Evolutionary conservation across 2,888 invertebrate species (phyloP), one percentile per base, ranked within the genome.

Genomic region (Ceramica pisi): DNA sequence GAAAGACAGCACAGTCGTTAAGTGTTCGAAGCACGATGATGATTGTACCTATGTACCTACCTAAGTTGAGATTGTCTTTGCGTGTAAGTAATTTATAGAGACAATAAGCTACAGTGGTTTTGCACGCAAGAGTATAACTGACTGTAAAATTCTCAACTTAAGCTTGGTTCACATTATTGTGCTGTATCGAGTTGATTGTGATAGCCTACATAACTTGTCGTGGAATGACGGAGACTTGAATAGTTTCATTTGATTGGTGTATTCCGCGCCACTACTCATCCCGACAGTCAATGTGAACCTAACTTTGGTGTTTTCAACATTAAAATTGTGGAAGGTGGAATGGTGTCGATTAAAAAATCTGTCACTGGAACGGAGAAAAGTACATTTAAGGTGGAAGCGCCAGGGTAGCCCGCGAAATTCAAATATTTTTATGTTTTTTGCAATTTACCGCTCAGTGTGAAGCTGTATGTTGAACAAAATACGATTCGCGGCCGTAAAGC

Each of bases 21-120:
- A 26, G 48, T 44, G 23, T 56, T 62, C 23, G 23, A 57, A 35
- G 53, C 19, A 53, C 51, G 35, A 44, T 9, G 46, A 38, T 53
- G 23, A 48, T 23, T 21, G 12, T 46, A 19, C 44, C 16, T 44
- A 10, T 41, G 8, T 57, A 61, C 10, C 26, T 57, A 61, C 10
- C 26, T 38, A 19, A 38, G 44, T 51, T 26, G 38, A 53, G 41
- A 67, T 75, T 67, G 59, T 67, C 76, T 67, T 75, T 50, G 76
- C 81, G 76, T 77, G 77, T 48, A 48, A 55, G 26, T 67, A 80
- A 80, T 63, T 67, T 75, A 62, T 16, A 23, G 21, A 26, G 48
- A 53, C 6, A 38, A n/a, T n/a, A n/a, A 38, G 16, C 56, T 41
- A 51, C 35, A 2, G 7, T 53, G 41, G 56, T 48, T 48, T 4